Evolutionary conservation across 1,140 invertebrate species (phyloP), one percentile per base, ranked within the genome.

Genomic region (Cecropterus lyciades): DNA sequence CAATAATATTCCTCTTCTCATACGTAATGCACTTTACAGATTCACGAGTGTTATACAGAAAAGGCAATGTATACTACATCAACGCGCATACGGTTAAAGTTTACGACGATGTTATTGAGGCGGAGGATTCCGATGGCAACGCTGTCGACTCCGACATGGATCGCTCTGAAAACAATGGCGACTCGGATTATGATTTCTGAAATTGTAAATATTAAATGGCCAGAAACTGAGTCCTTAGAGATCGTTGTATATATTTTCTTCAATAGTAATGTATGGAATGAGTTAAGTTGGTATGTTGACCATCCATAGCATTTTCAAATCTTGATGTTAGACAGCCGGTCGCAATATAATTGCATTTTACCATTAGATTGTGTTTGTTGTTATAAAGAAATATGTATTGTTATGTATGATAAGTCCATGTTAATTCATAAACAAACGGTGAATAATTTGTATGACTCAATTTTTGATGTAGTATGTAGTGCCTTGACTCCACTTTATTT

Each of bases 131-230:
- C 0, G 88, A 91, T 30, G 87, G 84, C 3, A 86, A 37, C 33
- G 10, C 10, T 11, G 33, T 37, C 33, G 33, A 37, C 33, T 37
- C 33, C 33, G 33, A 37, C 33, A n/a, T 0, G 0, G 11, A 37
- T 1, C 10, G 33, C 10, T 37, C 33, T 10, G 33, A 37, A n/a
- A 0, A 91, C 53, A 89, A 83, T 65, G 88, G 87, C 27, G 88
- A 91, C 64, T 84, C 72, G 63, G 88, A 89, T 75, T 91, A 89
- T 43, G 88, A 91, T 51, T 89, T 89, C 45, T 87, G 75, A 82
- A 2, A 20, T 20, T 20, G 20, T 20, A 2, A 57, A 10, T 45
- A 30, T 5, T 7, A 7, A 7, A 30, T 30, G 27, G 27, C 27
- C 27, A 30, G 3, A 6, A 7, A 30, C 7, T 8, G 7, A 30